Conservation (phyloP, 2,113 vertebrate genomes). For the Hymenochirus boettgeri region DNA sequence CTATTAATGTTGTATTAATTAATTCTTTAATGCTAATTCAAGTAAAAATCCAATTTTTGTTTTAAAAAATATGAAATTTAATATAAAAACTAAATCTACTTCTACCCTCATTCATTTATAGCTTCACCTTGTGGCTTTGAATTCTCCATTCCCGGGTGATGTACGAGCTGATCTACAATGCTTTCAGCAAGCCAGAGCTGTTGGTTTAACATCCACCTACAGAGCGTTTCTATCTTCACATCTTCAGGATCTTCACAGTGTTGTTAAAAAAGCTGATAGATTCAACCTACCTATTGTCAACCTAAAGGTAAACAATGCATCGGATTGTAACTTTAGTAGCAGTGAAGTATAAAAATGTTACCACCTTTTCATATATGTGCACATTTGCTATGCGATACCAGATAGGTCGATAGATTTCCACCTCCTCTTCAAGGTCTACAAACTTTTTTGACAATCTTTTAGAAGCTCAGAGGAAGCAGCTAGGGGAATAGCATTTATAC, state of each 20-base stretch:
- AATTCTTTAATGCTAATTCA: too few relatives aligned
- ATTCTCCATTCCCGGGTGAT: slow-evolving; percentile 79
- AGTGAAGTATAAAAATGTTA: neutral
- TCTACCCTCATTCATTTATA: slow-evolving; percentile 46
- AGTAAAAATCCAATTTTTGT: too few relatives aligned
- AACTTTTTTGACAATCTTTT: too few relatives aligned
- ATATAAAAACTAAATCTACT: too few relatives aligned
- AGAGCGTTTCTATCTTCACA: slow-evolving; percentile 87
- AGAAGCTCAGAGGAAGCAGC: too few relatives aligned
- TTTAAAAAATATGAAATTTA: too few relatives aligned
- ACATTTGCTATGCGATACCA: too few relatives aligned
- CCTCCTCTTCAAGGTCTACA: too few relatives aligned
- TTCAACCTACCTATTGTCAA: slow-evolving; percentile 83
- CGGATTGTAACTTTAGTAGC: too few relatives aligned
- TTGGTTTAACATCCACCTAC: slow-evolving; percentile 80
- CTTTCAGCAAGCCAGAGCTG: slow-evolving; percentile 82
- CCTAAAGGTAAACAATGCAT: slow-evolving; percentile 75
- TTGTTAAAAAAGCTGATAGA: slow-evolving; percentile 77
- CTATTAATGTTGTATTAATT: too few relatives aligned
- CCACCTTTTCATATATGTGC: neutral
- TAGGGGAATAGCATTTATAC: too few relatives aligned
- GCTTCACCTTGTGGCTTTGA: slow-evolving; percentile 87
- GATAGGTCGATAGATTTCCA: too few relatives aligned
- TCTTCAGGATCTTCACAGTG: slow-evolving; percentile 78
- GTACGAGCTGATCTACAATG: slow-evolving; percentile 82